Conservation (phyloP, 2,797 vertebrate species). For the Spea hammondii region DNA sequence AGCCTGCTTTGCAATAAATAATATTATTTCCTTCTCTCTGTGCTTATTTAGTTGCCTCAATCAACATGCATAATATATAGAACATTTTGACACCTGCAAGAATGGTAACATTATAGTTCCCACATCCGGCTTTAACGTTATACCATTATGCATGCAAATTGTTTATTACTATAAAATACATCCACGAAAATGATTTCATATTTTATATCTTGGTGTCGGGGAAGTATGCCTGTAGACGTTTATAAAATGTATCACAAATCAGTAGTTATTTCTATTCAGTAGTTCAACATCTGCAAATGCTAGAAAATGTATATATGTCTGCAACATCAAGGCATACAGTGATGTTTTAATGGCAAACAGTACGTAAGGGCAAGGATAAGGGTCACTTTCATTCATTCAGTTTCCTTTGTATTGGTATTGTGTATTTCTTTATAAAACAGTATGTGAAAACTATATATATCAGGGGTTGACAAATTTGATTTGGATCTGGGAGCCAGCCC, state of each 20-base stretch:
- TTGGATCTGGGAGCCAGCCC: no score
- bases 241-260: slow-evolving; percentile 58
- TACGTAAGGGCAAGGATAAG: no score
- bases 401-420: no score
- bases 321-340: slow-evolving; percentile 2
- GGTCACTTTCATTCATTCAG: no score
- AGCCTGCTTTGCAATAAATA: slow-evolving; percentile 45
- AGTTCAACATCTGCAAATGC: slow-evolving; percentile 54
- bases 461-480: no score
- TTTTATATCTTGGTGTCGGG: slow-evolving; percentile 45
- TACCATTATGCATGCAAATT: slow-evolving; percentile 56
- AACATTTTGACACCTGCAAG: slow-evolving; percentile 58
- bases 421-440: no score
- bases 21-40: slow-evolving; percentile 50
- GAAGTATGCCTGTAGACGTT: slow-evolving; percentile 46
- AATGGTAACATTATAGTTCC: slow-evolving; percentile 41
- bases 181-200: slow-evolving; percentile 55
- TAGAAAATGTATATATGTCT: slow-evolving; percentile 34
- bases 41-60: slow-evolving; percentile 57
- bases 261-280: slow-evolving; percentile 57
- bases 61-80: slow-evolving; percentile 58
- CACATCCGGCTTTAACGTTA: slow-evolving; percentile 40
- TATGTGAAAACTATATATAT: no score
- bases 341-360: background rate
- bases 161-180: slow-evolving; percentile 56